A percentile compares a stretch with the other conserved stretches of the same genome.
Evolutionary conservation across 2,888 invertebrate genomes (phyloP).

Genomic region (Caenorhabditis afra): DNA sequence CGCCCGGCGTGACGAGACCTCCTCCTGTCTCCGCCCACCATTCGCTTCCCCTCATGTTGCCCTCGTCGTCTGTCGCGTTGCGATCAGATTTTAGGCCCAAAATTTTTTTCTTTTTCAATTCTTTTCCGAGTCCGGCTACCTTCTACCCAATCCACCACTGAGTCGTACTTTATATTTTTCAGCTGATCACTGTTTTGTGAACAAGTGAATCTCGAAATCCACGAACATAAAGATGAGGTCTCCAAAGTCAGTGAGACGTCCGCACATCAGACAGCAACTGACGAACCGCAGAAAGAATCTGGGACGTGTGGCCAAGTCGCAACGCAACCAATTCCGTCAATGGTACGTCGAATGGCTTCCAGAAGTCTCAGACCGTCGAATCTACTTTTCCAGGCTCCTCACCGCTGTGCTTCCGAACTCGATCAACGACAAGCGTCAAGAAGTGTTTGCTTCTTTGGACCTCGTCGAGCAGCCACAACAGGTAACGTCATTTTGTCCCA

Average conservation of each 20-base stretch:
- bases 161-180: constrained; percentile 8
- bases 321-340: constrained; percentile 50
- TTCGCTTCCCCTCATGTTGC: constrained; percentile 42
- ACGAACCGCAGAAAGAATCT: constrained; percentile 66
- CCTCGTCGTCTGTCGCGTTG: constrained; percentile 55
- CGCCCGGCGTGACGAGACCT: constrained; percentile 56
- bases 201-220: constrained; percentile 64
- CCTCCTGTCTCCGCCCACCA: constrained; percentile 42
- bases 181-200: constrained; percentile 62
- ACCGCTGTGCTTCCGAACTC: constrained; percentile 56
- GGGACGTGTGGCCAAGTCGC: constrained; percentile 64
- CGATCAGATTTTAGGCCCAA: constrained; percentile 61
- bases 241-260: constrained; percentile 66
- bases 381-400: constrained; percentile 59
- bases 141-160: constrained; percentile 1
- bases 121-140: too few relatives aligned
- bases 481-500: constrained; percentile 14
- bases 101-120: constrained; percentile 19
- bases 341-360: constrained; percentile 21
- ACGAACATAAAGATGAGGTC: constrained; percentile 67
- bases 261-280: constrained; percentile 64
- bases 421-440: constrained; percentile 44
- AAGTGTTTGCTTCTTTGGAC: constrained; percentile 48
- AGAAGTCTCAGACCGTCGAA: too few relatives aligned
- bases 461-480: constrained; percentile 47